phyloP scores from a whole-genome alignment of 2,797 vertebrate genomes.

The Eleutherodactylus coqui region DNA sequence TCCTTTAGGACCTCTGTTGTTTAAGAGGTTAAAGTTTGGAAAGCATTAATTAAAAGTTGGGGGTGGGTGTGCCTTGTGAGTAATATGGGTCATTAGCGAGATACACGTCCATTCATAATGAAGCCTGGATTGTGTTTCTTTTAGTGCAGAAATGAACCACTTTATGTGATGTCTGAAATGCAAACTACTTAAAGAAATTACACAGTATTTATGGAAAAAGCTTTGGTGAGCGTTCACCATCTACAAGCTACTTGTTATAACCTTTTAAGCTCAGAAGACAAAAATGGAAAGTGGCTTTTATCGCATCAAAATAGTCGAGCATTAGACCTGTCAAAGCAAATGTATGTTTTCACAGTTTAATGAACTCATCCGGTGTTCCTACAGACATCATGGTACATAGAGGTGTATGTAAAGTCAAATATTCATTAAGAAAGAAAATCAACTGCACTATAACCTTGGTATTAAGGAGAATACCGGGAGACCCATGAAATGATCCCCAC shows the following conservation, averaged over 20 bases:
- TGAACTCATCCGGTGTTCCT: background rate
- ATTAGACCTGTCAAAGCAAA: slow-evolving; percentile 41
- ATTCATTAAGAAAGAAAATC: background rate
- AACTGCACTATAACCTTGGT: background rate
- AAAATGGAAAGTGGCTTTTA: slow-evolving; percentile 38
- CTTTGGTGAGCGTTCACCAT: background rate
- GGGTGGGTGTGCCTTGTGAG: background rate
- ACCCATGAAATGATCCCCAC: too few relatives aligned
- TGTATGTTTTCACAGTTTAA: slow-evolving; percentile 18
- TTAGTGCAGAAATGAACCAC: background rate
- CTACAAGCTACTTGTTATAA: slow-evolving; percentile 16
- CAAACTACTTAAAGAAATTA: slow-evolving; percentile 36
- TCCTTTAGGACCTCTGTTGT: too few relatives aligned
- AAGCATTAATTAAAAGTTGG: background rate
- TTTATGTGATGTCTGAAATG: slow-evolving; percentile 19
- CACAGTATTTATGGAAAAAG: slow-evolving; percentile 20
- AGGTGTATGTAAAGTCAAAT: background rate
- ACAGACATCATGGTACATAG: background rate
- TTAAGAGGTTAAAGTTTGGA: background rate
- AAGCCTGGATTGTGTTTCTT: background rate
- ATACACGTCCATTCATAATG: background rate
- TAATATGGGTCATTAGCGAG: background rate
- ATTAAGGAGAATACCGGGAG: background rate
- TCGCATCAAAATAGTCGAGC: slow-evolving; percentile 30
- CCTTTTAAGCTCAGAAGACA: slow-evolving; percentile 43